These are phyloP conservation scores for Brenthis daphne DNA, from an alignment of 2,888 invertebrate species.

Conservation along the genomic window DNA sequence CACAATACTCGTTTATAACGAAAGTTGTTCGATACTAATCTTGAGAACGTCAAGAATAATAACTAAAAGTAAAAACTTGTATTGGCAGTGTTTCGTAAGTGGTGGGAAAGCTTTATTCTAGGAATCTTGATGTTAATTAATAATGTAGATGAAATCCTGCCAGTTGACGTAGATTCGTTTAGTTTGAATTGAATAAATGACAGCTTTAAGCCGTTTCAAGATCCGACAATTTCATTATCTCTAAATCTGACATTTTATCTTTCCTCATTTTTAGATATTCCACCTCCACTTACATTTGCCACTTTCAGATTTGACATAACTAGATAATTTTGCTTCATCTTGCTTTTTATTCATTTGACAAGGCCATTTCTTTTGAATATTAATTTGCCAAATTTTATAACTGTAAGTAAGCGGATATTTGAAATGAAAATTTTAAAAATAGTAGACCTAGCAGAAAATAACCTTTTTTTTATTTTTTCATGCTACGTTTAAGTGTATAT, in stretches of 20 bases:
- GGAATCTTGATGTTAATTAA: slow-evolving; percentile 33
- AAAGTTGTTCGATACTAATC: no score
- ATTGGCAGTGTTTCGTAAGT: not conserved
- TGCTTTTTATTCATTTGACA: slow-evolving; percentile 12
- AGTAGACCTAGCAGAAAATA: no score
- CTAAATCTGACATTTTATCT: slow-evolving; percentile 15
- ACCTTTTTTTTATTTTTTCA: no score
- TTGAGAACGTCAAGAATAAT: no score
- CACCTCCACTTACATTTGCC: not conserved
- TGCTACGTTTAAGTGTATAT: no score
- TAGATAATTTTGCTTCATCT: not conserved
- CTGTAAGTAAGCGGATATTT: not conserved
- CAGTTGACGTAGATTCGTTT: slow-evolving; percentile 26
- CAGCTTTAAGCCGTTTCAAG: slow-evolving; percentile 28
- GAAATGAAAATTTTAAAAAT: no score
- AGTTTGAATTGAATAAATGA: slow-evolving; percentile 30
- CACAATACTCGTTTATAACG: no score
- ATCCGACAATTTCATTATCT: slow-evolving; percentile 27
- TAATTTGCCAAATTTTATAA: not conserved
- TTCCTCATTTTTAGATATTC: slow-evolving; percentile 16
- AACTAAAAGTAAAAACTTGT: not conserved
- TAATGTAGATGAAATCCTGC: slow-evolving; percentile 27
- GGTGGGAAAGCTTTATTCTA: slow-evolving; percentile 15
- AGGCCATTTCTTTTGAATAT: not conserved
- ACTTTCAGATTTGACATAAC: slow-evolving; percentile 6